Evolutionary conservation across 2,888 invertebrate genomes (phyloP), one percentile per base, ranked within the genome.

Genomic region (Trichogramma dendrolimi): DNA sequence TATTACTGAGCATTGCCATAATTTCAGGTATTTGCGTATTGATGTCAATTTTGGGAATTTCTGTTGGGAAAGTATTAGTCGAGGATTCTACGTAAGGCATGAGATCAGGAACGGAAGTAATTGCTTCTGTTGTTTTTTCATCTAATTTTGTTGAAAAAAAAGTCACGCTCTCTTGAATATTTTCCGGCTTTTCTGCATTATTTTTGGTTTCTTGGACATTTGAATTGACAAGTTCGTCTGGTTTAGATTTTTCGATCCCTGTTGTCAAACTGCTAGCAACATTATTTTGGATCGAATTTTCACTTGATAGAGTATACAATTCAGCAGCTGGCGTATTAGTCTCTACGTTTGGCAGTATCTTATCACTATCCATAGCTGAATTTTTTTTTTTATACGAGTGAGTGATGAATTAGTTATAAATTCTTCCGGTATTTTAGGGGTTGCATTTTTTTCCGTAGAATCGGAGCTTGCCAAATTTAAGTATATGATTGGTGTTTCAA

Each of bases 261-360:
- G 76, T 75, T 27, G 76, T 75, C 1, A 77, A 64, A 39, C 74
- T 69, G 64, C 76, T 76, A 1, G 71, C 75, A 10, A 75, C 63
- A 10, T 65, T 66, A 58, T 67, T 67, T 63, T 59, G 6, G 58
- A 50, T 39, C 63, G 57, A 44, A 56, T 61, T 62, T 60, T 69
- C 5, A 60, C 62, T 63, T 5, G 73, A 71, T 11, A 74, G 63
- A 58, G 54, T 68, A 39, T 64, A 67, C 11, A 5, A 5, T n/a
- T 42, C 44, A n/a, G 43, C 57, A 6, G 63, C 52, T 5, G 67
- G 66, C 2, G 64, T 11, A 52, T 67, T 61, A 6, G 61, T 11
- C 4, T 67, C 62, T 5, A 70, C 62, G 38, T 70, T 69, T 27
- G 70, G 67, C 43, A 75, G 65, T 54, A 75, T 67, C n/a, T 72